Evolutionary conservation across 2,888 invertebrate genomes (phyloP), one percentile per base, ranked within the genome.

Genomic region (Pseudococcus viburni): DNA sequence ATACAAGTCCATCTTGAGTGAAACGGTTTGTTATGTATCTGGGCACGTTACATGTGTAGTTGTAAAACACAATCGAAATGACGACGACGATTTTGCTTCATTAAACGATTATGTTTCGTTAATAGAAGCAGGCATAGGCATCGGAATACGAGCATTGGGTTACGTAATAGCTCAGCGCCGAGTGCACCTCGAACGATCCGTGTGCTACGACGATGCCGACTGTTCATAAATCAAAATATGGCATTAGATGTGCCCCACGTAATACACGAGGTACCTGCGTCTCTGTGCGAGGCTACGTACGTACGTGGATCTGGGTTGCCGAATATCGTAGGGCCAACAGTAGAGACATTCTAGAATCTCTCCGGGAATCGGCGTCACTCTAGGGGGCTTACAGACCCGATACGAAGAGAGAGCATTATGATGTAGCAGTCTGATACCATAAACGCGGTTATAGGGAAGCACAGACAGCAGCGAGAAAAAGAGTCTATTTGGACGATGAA

Each of bases 151-250:
- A 22, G 64, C 0, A 64, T 64, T 80, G 77, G 83, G 80, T 88
- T 88, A 88, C 88, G 88, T 88, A 88, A 88, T 2, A 17, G 42
- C n/a, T 64, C 42, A 73, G 17, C 59, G 64, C 17, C 46, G 48
- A 15, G 12, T 51, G n/a, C n/a, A n/a, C n/a, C n/a, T n/a, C n/a
- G n/a, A n/a, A n/a, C n/a, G 48, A 15, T 51, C 48, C 48, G 4
- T 51, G 48, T 51, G 48, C 46, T 2, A 12, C 8, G 5, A 51
- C 12, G 12, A 15, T 87, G 87, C 88, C 88, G 88, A 51, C 59
- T 39, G 59, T 88, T 88, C 88, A 88, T 88, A 88, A 88, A 88
- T 88, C 88, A 88, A 88, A 88, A 80, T 88, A 88, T 80, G 88
- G 83, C 80, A 88, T 48, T 87, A 5, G 33, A 9, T 73, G 77